phyloP scores from a whole-genome alignment of 2,113 vertebrate species.

The Arenaria interpres region DNA sequence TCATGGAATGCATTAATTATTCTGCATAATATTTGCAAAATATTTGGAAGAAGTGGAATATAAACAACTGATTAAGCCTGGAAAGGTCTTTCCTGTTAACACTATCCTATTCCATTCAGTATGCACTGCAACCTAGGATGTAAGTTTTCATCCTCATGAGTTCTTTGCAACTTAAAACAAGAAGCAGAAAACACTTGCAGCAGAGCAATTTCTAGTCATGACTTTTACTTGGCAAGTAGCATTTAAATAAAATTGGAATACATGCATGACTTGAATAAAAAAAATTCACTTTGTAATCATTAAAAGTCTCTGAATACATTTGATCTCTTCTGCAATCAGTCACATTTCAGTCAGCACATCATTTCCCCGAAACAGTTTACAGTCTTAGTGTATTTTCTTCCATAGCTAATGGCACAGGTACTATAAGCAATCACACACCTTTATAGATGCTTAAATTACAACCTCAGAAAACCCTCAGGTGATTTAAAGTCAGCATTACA shows the following conservation, averaged over 20 bases:
- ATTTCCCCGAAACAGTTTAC: not conserved
- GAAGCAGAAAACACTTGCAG: not conserved
- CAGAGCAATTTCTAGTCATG: not conserved
- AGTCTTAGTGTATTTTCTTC: not conserved
- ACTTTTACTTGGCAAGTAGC: not conserved
- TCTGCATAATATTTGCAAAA: not conserved
- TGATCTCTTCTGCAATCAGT: not conserved
- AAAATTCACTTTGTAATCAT: not conserved
- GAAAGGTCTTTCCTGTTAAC: not conserved
- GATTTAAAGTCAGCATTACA: not conserved
- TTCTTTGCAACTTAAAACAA: not conserved
- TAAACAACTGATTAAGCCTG: not conserved
- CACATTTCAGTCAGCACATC: not conserved
- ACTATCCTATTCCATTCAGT: not conserved
- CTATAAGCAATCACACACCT: not conserved
- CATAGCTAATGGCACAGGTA: not conserved
- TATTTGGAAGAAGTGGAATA: not conserved
- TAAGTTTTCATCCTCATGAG: not conserved
- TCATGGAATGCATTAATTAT: not conserved
- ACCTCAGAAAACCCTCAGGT: not conserved
- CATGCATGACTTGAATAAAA: not conserved
- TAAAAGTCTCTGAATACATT: not conserved
- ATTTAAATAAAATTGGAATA: not conserved
- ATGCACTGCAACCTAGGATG: not conserved
- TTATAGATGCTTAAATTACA: not conserved